Evolutionary conservation across 2,888 invertebrate species (phyloP).

Genomic region (Stomorhina lunata): DNA sequence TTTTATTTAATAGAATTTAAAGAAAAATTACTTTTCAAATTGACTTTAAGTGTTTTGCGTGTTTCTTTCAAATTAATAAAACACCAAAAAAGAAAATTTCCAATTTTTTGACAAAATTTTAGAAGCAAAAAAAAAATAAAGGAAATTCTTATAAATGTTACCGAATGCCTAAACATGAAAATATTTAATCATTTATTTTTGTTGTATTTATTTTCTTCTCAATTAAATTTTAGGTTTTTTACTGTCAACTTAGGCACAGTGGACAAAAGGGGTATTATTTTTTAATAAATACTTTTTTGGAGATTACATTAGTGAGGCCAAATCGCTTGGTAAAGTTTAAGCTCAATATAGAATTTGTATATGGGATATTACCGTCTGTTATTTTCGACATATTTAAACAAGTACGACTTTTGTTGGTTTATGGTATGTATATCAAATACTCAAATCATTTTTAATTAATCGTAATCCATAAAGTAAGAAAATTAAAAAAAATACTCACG

Average conservation of each 20-base stretch:
- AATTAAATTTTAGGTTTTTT: constrained; percentile 60
- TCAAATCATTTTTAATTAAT: too few species aligned
- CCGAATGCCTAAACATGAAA: constrained; percentile 66
- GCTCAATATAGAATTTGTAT: too few species aligned
- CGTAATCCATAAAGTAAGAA: too few species aligned
- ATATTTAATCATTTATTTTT: constrained; percentile 63
- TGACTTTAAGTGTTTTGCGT: constrained; percentile 33
- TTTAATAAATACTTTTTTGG: neutral
- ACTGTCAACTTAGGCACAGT: neutral
- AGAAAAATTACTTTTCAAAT: neutral
- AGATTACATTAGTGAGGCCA: too few species aligned
- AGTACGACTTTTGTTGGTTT: too few species aligned
- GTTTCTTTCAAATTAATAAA: constrained; percentile 32
- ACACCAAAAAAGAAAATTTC: constrained; percentile 17
- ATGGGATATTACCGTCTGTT: too few species aligned
- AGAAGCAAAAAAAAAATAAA: constrained; percentile 4
- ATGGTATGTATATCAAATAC: too few species aligned
- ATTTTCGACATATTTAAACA: too few species aligned
- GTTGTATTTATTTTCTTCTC: constrained; percentile 62
- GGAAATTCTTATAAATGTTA: constrained; percentile 69
- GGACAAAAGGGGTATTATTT: neutral
- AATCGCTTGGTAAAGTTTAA: too few species aligned
- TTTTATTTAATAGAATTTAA: neutral
- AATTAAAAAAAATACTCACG: too few species aligned
- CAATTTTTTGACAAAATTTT: neutral